A percentile compares a stretch with the other conserved stretches of the same genome.
Conservation (phyloP, 2,888 invertebrate genomes). For the Phalera bucephala region DNA sequence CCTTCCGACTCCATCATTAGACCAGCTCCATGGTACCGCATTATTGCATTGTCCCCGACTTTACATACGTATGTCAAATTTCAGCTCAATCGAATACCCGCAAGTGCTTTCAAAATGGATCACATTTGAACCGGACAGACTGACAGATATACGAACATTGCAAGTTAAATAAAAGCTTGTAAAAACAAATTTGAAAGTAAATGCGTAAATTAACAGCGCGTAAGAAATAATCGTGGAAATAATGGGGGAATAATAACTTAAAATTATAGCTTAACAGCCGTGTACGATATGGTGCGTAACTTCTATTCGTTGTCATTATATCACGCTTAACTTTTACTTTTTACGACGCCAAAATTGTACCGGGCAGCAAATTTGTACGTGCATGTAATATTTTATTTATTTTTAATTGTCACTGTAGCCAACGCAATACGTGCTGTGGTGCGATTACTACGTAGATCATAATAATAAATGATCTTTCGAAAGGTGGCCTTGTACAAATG, state of each 20-base stretch:
- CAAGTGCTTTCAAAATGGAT: too few relatives aligned
- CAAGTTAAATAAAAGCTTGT: too few relatives aligned
- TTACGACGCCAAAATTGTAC: slow-evolving; percentile 26
- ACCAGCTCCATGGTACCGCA: too few relatives aligned
- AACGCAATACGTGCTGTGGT: slow-evolving; percentile 7
- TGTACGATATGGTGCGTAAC: slow-evolving; percentile 21
- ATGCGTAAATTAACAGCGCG: slow-evolving; percentile 5
- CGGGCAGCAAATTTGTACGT: slow-evolving; percentile 17
- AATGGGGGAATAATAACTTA: too few relatives aligned
- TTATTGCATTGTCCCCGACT: too few relatives aligned
- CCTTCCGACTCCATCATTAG: too few relatives aligned
- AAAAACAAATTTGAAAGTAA: too few relatives aligned
- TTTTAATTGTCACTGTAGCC: slow-evolving; percentile 4
- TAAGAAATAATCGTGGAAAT: slow-evolving; percentile 4
- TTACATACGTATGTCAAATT: too few relatives aligned
- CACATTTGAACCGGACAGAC: too few relatives aligned
- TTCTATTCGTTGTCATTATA: slow-evolving; percentile 37
- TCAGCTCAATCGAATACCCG: too few relatives aligned
- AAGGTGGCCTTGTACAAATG: slow-evolving; percentile 4
- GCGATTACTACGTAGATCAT: too few relatives aligned
- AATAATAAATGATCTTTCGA: slow-evolving; percentile 10
- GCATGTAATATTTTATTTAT: slow-evolving; percentile 19
- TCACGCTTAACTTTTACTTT: slow-evolving; percentile 46
- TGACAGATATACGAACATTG: too few relatives aligned
- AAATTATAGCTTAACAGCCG: slow-evolving; percentile 7